phyloP scores from a whole-genome alignment of 2,113 vertebrate genomes.

The Numenius arquata region DNA sequence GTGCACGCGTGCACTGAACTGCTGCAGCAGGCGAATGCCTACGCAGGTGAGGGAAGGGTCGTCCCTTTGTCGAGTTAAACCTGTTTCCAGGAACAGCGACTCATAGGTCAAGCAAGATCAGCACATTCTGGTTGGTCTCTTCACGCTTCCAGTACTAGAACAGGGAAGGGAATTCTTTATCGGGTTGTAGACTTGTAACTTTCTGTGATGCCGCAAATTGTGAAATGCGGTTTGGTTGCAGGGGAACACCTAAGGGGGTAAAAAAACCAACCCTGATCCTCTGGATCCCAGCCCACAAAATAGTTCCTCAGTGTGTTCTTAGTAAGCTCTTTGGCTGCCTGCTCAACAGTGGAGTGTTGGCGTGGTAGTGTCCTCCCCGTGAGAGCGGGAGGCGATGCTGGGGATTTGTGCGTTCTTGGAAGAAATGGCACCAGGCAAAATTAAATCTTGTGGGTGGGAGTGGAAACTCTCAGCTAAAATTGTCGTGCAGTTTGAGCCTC shows the following conservation, averaged over 20 bases:
- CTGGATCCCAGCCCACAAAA: neutral
- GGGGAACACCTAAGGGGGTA: neutral
- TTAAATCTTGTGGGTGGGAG: neutral
- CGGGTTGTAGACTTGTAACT: neutral
- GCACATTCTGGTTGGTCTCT: neutral
- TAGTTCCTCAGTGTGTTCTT: neutral
- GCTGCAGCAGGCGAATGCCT: slow-evolving; percentile 89
- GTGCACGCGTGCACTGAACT: slow-evolving; percentile 92
- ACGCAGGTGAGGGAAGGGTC: slow-evolving; percentile 80
- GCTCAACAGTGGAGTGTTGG: rapidly evolving
- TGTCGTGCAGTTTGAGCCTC: neutral
- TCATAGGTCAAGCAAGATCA: rapidly evolving
- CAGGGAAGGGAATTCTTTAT: neutral
- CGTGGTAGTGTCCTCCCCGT: neutral
- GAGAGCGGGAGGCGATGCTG: neutral
- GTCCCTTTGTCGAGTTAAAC: rapidly evolving
- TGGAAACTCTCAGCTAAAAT: neutral
- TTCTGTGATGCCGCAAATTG: neutral
- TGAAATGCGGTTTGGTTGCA: rapidly evolving
- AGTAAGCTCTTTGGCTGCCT: neutral
- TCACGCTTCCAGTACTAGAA: neutral
- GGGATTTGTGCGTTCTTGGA: neutral
- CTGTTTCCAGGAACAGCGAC: neutral
- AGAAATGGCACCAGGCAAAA: neutral
- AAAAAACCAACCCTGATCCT: neutral